Evolutionary conservation across 2,888 invertebrate species (phyloP).

Genomic region (Caradrina clavipalpis): DNA sequence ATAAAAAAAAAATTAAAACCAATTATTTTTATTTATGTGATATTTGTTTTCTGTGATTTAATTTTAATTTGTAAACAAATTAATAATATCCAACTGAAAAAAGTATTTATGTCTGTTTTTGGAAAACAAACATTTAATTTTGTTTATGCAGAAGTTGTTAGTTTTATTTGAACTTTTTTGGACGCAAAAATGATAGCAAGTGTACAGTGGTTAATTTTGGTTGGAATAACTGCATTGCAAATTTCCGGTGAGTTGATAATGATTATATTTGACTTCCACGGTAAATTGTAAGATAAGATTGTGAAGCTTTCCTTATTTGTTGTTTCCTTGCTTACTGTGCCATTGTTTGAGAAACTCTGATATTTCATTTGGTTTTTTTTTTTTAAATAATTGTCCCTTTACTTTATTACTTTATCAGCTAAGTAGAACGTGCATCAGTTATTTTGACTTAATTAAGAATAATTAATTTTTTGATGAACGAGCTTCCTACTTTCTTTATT

Average conservation of each 20-base stretch:
- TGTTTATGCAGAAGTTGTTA: slow-evolving; percentile 8
- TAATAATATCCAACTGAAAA: not conserved
- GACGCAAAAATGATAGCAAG: slow-evolving; percentile 76
- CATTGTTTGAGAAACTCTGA: not conserved
- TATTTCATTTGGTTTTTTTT: too few species aligned
- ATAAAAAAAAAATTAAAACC: not conserved
- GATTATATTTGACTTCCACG: not conserved
- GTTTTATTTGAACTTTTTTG: slow-evolving; percentile 29
- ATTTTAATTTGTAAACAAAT: slow-evolving; percentile 5
- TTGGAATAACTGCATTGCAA: slow-evolving; percentile 83
- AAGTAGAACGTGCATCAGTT: too few species aligned
- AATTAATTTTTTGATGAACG: too few species aligned
- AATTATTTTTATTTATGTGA: slow-evolving; percentile 37
- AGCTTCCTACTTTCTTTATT: too few species aligned
- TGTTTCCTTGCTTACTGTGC: not conserved
- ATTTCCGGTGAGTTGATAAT: slow-evolving; percentile 78
- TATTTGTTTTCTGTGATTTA: slow-evolving; percentile 33
- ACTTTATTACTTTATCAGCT: not conserved
- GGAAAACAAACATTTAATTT: slow-evolving; percentile 30
- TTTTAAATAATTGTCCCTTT: not conserved
- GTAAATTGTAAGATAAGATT: not conserved
- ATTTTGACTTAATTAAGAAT: not conserved
- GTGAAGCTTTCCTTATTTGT: not conserved
- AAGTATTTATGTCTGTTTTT: not conserved
- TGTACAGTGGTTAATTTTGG: slow-evolving; percentile 82